Evolutionary conservation across 1,140 invertebrate genomes (phyloP), one percentile per base, ranked within the genome.

Genomic region (Solen grandis): DNA sequence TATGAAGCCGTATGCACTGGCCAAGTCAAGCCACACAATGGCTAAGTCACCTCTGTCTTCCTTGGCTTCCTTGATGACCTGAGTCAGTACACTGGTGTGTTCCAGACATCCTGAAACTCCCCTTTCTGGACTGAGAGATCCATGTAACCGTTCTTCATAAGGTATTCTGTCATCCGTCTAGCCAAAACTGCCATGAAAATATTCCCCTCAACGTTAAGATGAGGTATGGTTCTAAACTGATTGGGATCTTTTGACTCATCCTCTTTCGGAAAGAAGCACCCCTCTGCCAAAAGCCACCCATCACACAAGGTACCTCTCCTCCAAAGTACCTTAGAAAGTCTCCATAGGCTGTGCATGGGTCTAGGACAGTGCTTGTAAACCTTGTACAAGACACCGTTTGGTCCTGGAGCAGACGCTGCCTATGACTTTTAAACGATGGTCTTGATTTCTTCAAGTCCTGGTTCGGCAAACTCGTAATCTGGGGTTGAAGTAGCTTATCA

Each of bases 1-100:
- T 1, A 81, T 22, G 4, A n/a, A 35, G 55, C 62, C 52, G 33
- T 68, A 66, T 35, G 75, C 75, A 59, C 57, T 57, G 27, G 73
- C 75, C 31, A 73, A 33, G 38, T 80, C 76, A 2, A 73, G 36
- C 81, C 66, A 83, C 41, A 73, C 13, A 27, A 83, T 69, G 10
- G 80, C 35, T 19, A 74, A 1, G 25, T 59, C 54, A 27, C n/a
- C 31, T 59, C 38, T 73, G 29, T 8, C 54, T 50, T 5, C 69
- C 36, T 60, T 66, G 31, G 78, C 66, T 54, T 77, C 57, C 3
- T 55, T 27, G 62, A 62, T 55, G 25, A 69, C n/a, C n/a, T 77
- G 36, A 38, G 57, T 55, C 3, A 81, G 22, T 22, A 55, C 54
- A n/a, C 62, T 68, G 25, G 62, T 76, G 31, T 76, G 65, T 35